A percentile compares a stretch with the other conserved stretches of the same genome.
Evolutionary conservation across 2,113 vertebrate genomes (phyloP).

Genomic region (Callospermophilus lateralis): DNA sequence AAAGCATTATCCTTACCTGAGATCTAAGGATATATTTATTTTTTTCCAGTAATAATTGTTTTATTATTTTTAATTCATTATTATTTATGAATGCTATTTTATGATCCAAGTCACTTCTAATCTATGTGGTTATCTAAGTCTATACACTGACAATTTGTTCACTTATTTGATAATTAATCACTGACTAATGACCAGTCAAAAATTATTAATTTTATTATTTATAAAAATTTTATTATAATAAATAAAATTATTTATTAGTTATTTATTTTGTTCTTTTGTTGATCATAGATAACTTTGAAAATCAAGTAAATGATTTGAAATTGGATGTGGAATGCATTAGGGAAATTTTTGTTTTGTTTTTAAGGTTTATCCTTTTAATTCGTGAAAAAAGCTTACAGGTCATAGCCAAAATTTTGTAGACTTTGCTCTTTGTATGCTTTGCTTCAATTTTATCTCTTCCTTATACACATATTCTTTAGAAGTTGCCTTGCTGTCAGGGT

Average conservation of each 20-base stretch:
- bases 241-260: too few relatives aligned
- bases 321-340: background rate
- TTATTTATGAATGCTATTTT: conserved; percentile 19
- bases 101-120: background rate
- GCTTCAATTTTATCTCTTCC: background rate
- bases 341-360: background rate
- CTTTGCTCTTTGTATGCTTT: background rate
- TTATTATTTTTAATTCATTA: background rate
- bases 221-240: too few relatives aligned
- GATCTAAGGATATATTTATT: background rate
- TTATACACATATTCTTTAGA: background rate
- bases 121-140: background rate
- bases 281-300: background rate
- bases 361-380: background rate
- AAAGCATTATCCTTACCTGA: background rate
- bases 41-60: background rate
- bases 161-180: background rate
- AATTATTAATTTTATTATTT: conserved; percentile 6
- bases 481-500: background rate
- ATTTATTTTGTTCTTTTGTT: conserved; percentile 10
- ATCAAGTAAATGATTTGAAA: background rate
- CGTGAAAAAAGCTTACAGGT: background rate
- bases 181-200: background rate
- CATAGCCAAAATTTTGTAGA: background rate
- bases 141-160: background rate